A percentile compares a stretch with the other conserved stretches of the same genome.
These are phyloP conservation scores for Drosophila bifasciata DNA, from an alignment of 1,140 invertebrate genomes.

Conservation along the genomic window DNA sequence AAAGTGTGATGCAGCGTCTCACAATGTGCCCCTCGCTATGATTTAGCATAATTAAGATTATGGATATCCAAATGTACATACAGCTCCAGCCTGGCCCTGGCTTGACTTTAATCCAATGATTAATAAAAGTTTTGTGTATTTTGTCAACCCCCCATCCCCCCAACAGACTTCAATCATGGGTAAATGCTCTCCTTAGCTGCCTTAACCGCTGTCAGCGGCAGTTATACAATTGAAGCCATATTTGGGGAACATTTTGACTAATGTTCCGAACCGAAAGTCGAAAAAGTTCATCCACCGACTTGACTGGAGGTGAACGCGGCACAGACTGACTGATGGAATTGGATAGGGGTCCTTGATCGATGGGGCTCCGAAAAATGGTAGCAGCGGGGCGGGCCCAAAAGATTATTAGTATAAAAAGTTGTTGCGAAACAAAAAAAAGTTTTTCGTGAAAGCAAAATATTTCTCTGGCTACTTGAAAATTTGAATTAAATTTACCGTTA, in stretches of 20 bases:
- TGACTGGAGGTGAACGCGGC: not conserved
- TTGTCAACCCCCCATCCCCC: too few relatives aligned
- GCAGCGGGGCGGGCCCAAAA: not conserved
- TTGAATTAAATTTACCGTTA: too few relatives aligned
- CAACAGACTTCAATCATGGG: constrained; percentile 14
- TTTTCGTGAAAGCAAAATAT: too few relatives aligned
- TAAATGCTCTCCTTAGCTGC: constrained; percentile 2
- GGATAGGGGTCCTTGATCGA: constrained; percentile 25
- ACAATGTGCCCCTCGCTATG: too few relatives aligned
- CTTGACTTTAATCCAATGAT: constrained; percentile 69
- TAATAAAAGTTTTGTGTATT: constrained; percentile 54
- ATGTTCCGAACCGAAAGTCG: constrained; percentile 16
- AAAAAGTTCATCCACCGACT: constrained; percentile 14
- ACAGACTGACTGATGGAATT: constrained; percentile 22
- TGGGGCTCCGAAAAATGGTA: constrained; percentile 3
- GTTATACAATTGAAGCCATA: constrained; percentile 39
- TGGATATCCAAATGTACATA: too few relatives aligned
- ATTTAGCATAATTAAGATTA: too few relatives aligned
- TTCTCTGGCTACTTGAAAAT: too few relatives aligned
- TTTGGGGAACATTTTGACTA: constrained; percentile 42
- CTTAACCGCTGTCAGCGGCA: constrained; percentile 38
- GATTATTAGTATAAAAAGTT: not conserved
- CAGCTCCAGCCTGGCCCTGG: too few relatives aligned
- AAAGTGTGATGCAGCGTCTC: too few relatives aligned
- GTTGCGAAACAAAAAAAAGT: too few relatives aligned